phyloP scores from a whole-genome alignment of 2,888 invertebrate genomes.

The Hypsopygia costalis region DNA sequence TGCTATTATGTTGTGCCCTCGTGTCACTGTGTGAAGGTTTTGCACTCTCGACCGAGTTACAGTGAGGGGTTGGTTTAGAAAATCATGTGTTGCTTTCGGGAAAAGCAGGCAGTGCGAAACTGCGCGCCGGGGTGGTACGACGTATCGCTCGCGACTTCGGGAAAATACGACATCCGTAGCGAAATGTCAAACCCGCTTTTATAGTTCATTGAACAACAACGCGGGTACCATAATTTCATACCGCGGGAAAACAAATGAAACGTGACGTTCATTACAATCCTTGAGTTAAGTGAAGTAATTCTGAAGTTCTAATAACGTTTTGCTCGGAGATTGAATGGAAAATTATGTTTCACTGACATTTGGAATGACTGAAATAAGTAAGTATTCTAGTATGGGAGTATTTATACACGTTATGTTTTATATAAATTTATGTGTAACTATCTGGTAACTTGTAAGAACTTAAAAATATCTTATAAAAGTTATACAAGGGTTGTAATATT shows the following conservation, averaged over 20 bases:
- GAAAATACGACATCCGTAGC: constrained; percentile 9
- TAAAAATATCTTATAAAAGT: neutral
- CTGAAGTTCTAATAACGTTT: constrained; percentile 27
- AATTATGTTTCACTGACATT: constrained; percentile 49
- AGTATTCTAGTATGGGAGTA: constrained; percentile 28
- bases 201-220: constrained; percentile 43
- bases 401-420: no score
- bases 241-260: constrained; percentile 30
- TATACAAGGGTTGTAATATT: neutral
- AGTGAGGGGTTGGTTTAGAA: constrained; percentile 63
- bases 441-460: no score
- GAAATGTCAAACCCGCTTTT: constrained; percentile 32
- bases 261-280: constrained; percentile 29
- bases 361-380: constrained; percentile 71
- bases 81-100: constrained; percentile 71
- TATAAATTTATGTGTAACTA: no score
- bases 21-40: constrained; percentile 79
- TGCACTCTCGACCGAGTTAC: constrained; percentile 75
- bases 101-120: constrained; percentile 49
- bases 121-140: constrained; percentile 40
- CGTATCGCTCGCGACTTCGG: constrained; percentile 29
- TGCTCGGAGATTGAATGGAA: constrained; percentile 44
- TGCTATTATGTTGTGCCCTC: constrained; percentile 68
- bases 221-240: constrained; percentile 37
- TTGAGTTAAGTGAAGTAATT: constrained; percentile 26